A percentile compares a stretch with the other conserved stretches of the same genome.
Conservation (phyloP, 2,797 vertebrate species). For the Onychomys arenicola region DNA sequence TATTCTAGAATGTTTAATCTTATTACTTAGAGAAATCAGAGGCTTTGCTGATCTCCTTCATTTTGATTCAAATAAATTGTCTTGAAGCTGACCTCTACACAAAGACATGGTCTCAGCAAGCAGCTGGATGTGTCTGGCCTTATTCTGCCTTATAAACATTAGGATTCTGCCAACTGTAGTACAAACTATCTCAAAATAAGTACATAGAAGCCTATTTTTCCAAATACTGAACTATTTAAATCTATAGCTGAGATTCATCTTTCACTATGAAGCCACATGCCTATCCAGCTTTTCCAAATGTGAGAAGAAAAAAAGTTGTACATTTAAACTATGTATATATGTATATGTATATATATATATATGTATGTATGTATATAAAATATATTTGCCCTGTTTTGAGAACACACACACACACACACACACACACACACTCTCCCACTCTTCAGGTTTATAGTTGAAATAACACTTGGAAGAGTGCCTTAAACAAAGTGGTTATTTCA, state of each 20-base stretch:
- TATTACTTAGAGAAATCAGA: conserved; percentile 5
- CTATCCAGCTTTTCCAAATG: conserved; percentile 48
- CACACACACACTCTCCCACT: not conserved
- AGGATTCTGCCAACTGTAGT: conserved; percentile 4
- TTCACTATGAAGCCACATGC: conserved; percentile 17
- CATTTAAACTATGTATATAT: conserved; percentile 47
- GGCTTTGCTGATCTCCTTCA: not conserved
- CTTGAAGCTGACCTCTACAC: not conserved
- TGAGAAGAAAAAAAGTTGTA: conserved; percentile 55
- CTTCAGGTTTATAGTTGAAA: conserved; percentile 46
- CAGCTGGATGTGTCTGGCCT: not conserved
- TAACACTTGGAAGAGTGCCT: conserved; percentile 48
- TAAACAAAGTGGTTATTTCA: conserved; percentile 31
- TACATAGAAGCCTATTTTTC: conserved; percentile 26
- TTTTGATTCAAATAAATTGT: conserved; percentile 54
- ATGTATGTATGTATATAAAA: too few species aligned
- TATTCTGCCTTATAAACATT: conserved; percentile 31
- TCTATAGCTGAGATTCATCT: conserved; percentile 45
- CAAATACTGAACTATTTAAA: conserved; percentile 36
- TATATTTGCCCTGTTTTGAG: not conserved
- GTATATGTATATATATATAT: too few species aligned
- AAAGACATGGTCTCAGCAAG: conserved; percentile 12
- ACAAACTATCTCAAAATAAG: conserved; percentile 53
- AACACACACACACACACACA: not conserved
- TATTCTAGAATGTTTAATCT: conserved; percentile 23